These are phyloP conservation scores for Eumaeus atala DNA, from an alignment of 1,140 invertebrate species.

Conservation along the genomic window DNA sequence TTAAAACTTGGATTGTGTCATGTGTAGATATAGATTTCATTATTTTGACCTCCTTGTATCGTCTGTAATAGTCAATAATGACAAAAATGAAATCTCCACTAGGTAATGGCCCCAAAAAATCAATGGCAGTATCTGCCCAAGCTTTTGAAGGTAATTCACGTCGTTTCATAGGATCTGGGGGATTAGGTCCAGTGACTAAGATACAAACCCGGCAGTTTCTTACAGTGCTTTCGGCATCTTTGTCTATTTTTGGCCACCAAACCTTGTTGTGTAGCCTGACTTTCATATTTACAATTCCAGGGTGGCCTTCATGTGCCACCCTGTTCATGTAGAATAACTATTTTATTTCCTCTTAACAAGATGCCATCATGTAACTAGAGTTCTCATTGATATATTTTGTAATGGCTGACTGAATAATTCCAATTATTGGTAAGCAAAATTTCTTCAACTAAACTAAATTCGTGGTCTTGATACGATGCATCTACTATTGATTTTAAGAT, in stretches of 20 bases:
- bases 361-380: too few species aligned
- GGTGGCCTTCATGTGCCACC: not conserved
- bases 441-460: too few species aligned
- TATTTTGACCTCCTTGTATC: slow-evolving; percentile 28
- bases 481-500: too few species aligned
- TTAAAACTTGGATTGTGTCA: not conserved
- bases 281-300: slow-evolving; percentile 19
- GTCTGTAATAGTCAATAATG: slow-evolving; percentile 22
- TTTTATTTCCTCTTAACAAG: too few species aligned
- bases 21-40: slow-evolving; percentile 3
- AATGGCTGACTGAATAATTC: too few species aligned
- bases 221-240: not conserved
- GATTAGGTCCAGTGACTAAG: slow-evolving; percentile 8
- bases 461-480: too few species aligned
- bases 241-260: slow-evolving; percentile 25
- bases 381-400: too few species aligned
- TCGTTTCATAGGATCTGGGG: slow-evolving; percentile 16
- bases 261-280: slow-evolving; percentile 16
- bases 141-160: slow-evolving; percentile 19
- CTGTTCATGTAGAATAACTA: too few species aligned
- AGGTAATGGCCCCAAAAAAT: slow-evolving; percentile 24
- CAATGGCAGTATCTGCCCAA: slow-evolving; percentile 24
- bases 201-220: not conserved
- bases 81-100: slow-evolving; percentile 21
- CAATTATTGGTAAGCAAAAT: too few species aligned